phyloP scores from a whole-genome alignment of 2,888 invertebrate species.

The Coronaproctus castanopsis region DNA sequence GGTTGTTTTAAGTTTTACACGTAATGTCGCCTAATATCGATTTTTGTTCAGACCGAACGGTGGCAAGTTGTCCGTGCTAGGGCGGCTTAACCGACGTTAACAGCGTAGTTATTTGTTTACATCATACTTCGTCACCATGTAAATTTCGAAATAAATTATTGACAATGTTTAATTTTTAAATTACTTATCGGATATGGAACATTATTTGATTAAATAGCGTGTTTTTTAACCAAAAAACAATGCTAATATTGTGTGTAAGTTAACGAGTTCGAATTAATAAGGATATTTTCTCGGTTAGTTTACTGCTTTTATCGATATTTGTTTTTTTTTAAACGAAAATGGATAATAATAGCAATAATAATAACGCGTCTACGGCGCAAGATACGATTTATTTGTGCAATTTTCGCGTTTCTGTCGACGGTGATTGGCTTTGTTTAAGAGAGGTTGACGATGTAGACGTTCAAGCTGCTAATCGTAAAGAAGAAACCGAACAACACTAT shows the following conservation, averaged over 20 bases:
- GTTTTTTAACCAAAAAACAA: too few species aligned
- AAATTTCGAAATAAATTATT: too few species aligned
- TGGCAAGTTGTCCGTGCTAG: neutral
- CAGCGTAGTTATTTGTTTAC: neutral
- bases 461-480: slow-evolving; percentile 30
- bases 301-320: neutral
- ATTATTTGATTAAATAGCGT: too few species aligned
- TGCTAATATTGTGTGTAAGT: too few species aligned
- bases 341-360: neutral
- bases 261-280: too few species aligned
- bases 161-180: too few species aligned
- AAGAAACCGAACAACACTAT: slow-evolving; percentile 48
- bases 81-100: neutral
- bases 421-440: slow-evolving; percentile 88
- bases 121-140: too few species aligned
- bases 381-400: slow-evolving; percentile 65
- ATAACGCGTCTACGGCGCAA: slow-evolving; percentile 2
- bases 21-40: too few species aligned
- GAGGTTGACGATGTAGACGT: slow-evolving; percentile 64
- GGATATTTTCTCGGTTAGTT: too few species aligned
- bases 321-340: neutral
- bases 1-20: too few species aligned
- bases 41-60: too few species aligned
- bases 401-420: slow-evolving; percentile 90
- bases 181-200: too few species aligned